Base-by-base conservation (phyloP, 1,140 invertebrate genomes). In the Sycophaga agraensis region DNA sequence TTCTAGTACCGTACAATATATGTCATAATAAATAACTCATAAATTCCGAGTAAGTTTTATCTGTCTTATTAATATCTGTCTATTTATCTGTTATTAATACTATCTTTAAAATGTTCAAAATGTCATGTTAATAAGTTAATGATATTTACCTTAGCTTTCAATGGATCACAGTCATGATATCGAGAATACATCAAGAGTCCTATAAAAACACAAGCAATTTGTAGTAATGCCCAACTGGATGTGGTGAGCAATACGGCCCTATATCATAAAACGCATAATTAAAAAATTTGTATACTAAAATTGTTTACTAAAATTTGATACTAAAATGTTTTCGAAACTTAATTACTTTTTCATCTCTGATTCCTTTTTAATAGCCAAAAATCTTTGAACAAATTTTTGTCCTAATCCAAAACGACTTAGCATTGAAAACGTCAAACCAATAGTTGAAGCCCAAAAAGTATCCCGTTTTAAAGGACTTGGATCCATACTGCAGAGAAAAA, bases 301-400 rank as follows among this genome's bases (percentile, higher is more conserved):
- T n/a, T n/a, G n/a, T n/a, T n/a, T n/a, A n/a, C n/a, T n/a, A n/a
- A n/a, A n/a, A n/a, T n/a, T n/a, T n/a, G n/a, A n/a, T n/a, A n/a
- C n/a, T n/a, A n/a, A n/a, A 49, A 28, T 28, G 2, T 67, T 55
- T 21, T 26, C 24, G 17, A n/a, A n/a, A n/a, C n/a, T n/a, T n/a
- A 40, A n/a, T 55, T 63, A 63, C 60, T 63, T 63, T 51, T 63
- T 63, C 16, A 63, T 63, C 0, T 63, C 37, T 14, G 24, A 3
- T 35, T 57, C 26, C 1, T 50, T 50, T n/a, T 49, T 34, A 17
- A 63, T 56, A 7, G 60, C 16, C 6, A 88, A 78, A 24, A 85
- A 86, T 64, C 89, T 81, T 66, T 91, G 89, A 4, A 90, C 75
- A 34, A 84, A 83, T 4, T 86, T 83, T 69, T 89, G 89, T 71